Evolutionary conservation across 2,797 vertebrate species (phyloP).

Genomic region (Falco concolor): DNA sequence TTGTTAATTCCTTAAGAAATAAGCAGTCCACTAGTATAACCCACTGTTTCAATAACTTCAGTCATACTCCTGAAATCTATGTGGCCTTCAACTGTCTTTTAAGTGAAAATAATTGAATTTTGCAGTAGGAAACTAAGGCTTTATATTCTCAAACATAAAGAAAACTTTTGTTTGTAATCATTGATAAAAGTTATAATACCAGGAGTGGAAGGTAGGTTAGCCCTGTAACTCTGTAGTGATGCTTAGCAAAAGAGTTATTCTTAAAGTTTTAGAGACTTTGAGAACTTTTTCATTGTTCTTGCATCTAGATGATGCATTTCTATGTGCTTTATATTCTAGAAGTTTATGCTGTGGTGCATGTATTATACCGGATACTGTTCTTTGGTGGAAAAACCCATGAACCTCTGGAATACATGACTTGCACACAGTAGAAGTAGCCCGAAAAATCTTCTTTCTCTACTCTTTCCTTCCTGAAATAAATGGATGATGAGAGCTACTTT

Average conservation of each 20-base stretch:
- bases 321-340: background rate
- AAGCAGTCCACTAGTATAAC: background rate
- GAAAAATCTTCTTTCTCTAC: background rate
- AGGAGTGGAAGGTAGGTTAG: background rate
- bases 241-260: background rate
- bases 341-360: background rate
- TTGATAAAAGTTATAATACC: background rate
- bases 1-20: background rate
- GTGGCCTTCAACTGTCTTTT: background rate
- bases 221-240: background rate
- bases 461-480: background rate
- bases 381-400: background rate
- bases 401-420: background rate
- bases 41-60: background rate
- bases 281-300: background rate
- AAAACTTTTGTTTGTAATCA: background rate
- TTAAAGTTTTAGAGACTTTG: background rate
- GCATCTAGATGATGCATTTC: background rate
- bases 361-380: background rate
- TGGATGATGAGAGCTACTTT: background rate
- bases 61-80: background rate
- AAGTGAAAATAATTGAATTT: background rate
- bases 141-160: background rate
- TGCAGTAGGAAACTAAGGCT: background rate
- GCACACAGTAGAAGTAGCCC: background rate